Conservation (phyloP, 1,140 invertebrate species). For the Linepithema humile region DNA sequence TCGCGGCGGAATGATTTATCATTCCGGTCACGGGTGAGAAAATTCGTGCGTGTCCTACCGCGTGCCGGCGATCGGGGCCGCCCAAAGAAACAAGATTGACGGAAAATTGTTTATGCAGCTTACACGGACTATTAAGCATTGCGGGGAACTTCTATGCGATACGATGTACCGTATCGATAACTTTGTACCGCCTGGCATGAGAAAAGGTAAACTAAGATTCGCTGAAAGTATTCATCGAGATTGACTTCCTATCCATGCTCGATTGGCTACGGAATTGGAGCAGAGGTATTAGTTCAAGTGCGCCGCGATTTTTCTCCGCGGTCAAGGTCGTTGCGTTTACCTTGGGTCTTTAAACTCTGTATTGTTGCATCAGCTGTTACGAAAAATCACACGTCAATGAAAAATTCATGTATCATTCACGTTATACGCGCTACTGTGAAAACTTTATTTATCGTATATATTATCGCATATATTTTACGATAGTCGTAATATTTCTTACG, state of each 20-base stretch:
- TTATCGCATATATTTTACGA: neutral
- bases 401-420: no score
- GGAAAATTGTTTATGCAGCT: conserved; percentile 27
- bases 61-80: neutral
- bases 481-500: no score
- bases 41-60: conserved; percentile 9
- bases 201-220: conserved; percentile 39
- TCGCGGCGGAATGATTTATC: conserved; percentile 58
- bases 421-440: no score
- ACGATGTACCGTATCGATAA: conserved; percentile 54
- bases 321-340: conserved; percentile 41
- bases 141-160: conserved; percentile 1
- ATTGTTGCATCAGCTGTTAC: conserved; percentile 1
- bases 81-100: neutral
- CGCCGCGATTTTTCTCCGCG: conserved; percentile 50
- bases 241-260: conserved; percentile 6
- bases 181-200: conserved; percentile 21
- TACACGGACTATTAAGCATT: conserved; percentile 44
- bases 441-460: neutral
- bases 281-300: neutral
- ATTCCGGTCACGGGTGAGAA: conserved; percentile 18
- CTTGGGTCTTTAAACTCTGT: neutral
- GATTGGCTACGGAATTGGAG: conserved; percentile 27
- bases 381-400: neutral
- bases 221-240: conserved; percentile 8